Conservation (phyloP, 2,113 vertebrate species). For the Phyllostomus hastatus region DNA sequence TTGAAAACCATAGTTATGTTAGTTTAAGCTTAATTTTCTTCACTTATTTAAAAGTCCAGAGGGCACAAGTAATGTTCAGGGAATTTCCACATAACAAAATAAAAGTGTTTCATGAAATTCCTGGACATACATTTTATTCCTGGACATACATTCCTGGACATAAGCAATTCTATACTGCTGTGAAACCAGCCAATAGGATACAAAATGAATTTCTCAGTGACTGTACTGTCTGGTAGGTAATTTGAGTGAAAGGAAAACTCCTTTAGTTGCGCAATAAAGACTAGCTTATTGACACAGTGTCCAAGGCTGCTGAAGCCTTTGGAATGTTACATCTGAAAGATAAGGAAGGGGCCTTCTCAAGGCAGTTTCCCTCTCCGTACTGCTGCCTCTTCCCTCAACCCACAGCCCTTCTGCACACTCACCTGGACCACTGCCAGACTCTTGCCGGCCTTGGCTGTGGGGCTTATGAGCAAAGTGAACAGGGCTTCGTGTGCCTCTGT, state of each 20-base stretch:
- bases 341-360: background rate
- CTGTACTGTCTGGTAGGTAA: background rate
- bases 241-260: background rate
- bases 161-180: background rate
- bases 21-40: conserved; percentile 55
- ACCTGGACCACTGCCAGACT: background rate
- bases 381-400: background rate
- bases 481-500: background rate
- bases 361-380: background rate
- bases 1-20: conserved; percentile 57
- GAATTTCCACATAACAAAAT: conserved; percentile 38
- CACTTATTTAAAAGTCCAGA: conserved; percentile 58
- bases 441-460: background rate
- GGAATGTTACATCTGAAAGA: background rate
- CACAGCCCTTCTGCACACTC: accelerated
- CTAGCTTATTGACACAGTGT: background rate
- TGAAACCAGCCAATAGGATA: background rate
- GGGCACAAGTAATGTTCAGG: conserved; percentile 49
- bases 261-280: background rate
- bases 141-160: background rate
- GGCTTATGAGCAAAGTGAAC: background rate
- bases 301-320: background rate
- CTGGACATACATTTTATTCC: conserved; percentile 17
- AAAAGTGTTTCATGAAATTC: conserved; percentile 38
- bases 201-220: background rate